Percentiles rank a stretch among this genome's conserved stretches.
These are phyloP conservation scores for Saccopteryx bilineata DNA, from an alignment of 2,113 vertebrate species.

Conservation along the genomic window DNA sequence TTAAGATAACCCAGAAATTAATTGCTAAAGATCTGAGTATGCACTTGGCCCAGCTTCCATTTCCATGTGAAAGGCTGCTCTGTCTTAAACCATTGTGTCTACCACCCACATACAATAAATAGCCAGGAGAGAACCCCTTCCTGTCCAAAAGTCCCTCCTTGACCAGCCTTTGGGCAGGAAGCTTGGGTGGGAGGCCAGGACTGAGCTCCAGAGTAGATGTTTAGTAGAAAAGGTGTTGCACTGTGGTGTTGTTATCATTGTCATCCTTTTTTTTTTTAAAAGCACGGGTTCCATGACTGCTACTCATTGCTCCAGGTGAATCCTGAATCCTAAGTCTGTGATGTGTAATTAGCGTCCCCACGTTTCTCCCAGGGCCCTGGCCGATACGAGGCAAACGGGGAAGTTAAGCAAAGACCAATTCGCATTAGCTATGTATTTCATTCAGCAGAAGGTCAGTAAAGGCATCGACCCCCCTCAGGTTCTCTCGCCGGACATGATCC, in stretches of 20 bases:
- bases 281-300: background rate
- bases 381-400: slow-evolving; percentile 96
- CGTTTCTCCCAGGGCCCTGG: slow-evolving; percentile 91
- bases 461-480: slow-evolving; percentile 96
- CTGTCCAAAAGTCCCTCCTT: background rate
- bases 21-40: background rate
- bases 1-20: background rate
- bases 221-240: background rate
- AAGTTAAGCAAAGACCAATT: slow-evolving; percentile 98
- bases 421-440: slow-evolving; percentile 96
- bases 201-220: background rate
- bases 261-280: background rate
- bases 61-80: background rate
- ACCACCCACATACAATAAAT: rapidly evolving
- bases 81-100: background rate
- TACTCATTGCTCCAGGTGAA: background rate
- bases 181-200: no score
- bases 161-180: background rate
- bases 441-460: slow-evolving; percentile 98
- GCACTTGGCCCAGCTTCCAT: background rate
- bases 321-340: background rate
- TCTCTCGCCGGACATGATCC: slow-evolving; percentile 96
- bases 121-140: background rate
- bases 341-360: slow-evolving; percentile 43
- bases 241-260: background rate